Percentiles rank a stretch among this genome's conserved stretches.
phyloP scores from a whole-genome alignment of 1,140 invertebrate species.

The Coptotermes formosanus region DNA sequence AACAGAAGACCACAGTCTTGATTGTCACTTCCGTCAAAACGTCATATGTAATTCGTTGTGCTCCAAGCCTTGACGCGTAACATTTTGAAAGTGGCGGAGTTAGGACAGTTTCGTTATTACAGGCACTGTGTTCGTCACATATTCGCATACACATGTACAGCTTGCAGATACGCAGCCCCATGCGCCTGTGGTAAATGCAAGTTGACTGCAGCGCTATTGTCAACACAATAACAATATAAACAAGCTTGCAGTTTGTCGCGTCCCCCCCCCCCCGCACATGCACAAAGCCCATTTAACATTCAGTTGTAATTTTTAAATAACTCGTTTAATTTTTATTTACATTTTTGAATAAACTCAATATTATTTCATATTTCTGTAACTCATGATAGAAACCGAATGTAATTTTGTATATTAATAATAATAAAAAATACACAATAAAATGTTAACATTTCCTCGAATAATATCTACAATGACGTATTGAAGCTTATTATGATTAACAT shows the following conservation, averaged over 20 bases:
- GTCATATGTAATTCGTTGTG: too few species aligned
- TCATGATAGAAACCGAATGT: not conserved
- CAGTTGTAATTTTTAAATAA: slow-evolving; percentile 11
- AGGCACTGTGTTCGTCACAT: not conserved
- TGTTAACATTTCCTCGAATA: not conserved
- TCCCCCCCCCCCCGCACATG: not conserved
- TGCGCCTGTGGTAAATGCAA: not conserved
- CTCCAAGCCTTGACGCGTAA: not conserved
- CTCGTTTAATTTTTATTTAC: slow-evolving; percentile 16
- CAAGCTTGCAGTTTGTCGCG: not conserved
- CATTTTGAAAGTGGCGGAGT: not conserved
- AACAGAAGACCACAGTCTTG: too few species aligned
- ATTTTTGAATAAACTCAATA: not conserved
- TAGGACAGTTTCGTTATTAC: not conserved
- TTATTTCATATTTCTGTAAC: not conserved
- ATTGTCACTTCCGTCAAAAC: too few species aligned
- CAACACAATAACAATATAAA: not conserved
- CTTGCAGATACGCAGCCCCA: not conserved
- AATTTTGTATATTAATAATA: not conserved
- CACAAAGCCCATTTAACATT: not conserved
- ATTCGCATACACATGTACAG: not conserved
- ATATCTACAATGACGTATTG: not conserved
- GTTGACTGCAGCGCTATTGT: not conserved
- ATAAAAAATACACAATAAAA: not conserved
- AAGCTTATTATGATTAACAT: not conserved